These are phyloP conservation scores for Mixornis gularis DNA, from an alignment of 2,113 vertebrate species.

Conservation along the genomic window DNA sequence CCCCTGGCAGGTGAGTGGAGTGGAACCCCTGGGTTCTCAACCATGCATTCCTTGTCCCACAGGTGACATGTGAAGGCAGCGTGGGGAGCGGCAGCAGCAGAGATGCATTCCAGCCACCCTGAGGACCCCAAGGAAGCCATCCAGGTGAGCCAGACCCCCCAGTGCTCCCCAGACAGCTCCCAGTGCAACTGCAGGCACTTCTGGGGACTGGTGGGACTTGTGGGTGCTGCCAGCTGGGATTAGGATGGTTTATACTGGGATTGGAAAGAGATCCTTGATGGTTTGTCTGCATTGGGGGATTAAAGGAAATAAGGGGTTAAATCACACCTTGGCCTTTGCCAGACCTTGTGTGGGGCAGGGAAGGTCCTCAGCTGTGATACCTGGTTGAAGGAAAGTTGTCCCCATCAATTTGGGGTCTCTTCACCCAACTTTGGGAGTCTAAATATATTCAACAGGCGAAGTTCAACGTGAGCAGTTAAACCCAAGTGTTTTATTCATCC, in stretches of 20 bases:
- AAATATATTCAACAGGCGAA: background rate
- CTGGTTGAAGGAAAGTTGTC: background rate
- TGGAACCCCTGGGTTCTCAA: background rate
- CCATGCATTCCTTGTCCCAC: constrained; percentile 6
- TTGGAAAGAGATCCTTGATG: background rate
- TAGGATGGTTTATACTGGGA: background rate
- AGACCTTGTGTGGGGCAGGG: rapidly evolving
- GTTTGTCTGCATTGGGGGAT: background rate
- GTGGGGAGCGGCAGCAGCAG: constrained; percentile 14
- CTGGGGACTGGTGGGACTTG: rapidly evolving
- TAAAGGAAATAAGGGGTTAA: background rate
- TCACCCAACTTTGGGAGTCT: background rate
- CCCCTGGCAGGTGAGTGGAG: background rate
- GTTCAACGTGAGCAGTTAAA: background rate
- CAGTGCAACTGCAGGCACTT: background rate
- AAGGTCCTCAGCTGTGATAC: background rate
- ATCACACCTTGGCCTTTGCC: background rate
- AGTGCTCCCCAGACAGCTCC: background rate
- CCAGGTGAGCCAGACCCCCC: constrained; percentile 68
- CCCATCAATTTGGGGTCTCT: background rate
- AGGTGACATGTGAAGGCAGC: constrained; percentile 74
- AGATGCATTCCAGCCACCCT: constrained; percentile 83
- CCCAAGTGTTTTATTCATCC: background rate
- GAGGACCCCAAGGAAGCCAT: constrained; percentile 78
- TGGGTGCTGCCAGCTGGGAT: background rate